A percentile compares a stretch with the other conserved stretches of the same genome.
Conservation (phyloP, 1,140 invertebrate species). For the Cheumatopsyche charites region DNA sequence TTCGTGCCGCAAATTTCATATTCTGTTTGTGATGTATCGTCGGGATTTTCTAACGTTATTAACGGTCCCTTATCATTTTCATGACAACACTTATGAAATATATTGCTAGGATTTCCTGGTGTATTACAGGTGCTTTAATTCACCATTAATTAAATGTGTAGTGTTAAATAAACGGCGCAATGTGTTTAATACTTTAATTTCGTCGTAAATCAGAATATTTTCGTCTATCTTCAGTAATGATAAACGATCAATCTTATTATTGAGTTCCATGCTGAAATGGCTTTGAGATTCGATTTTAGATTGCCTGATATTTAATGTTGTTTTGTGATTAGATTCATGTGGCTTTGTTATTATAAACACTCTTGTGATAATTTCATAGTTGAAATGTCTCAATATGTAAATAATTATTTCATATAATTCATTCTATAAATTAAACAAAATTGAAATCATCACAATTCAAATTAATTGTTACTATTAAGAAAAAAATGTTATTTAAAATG, state of each 20-base stretch:
- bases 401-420: neutral
- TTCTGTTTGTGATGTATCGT: no score
- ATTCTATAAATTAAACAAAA: neutral
- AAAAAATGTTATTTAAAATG: slow-evolving; percentile 28
- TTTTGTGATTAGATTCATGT: slow-evolving; percentile 3
- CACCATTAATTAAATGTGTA: neutral
- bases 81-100: neutral
- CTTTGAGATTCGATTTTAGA: neutral
- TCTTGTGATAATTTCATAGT: slow-evolving; percentile 21
- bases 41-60: neutral
- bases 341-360: neutral
- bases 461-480: slow-evolving; percentile 32
- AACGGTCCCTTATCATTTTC: slow-evolving; percentile 19
- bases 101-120: neutral
- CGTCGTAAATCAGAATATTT: no score
- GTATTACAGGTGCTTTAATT: slow-evolving; percentile 5
- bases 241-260: no score
- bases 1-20: no score
- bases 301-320: slow-evolving; percentile 10
- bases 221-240: no score
- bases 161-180: neutral
- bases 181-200: no score
- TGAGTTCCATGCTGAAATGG: no score
- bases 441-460: slow-evolving; percentile 24
- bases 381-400: neutral